Conservation (phyloP, 1,140 invertebrate genomes). For the Venustaconcha ellipsiformis region DNA sequence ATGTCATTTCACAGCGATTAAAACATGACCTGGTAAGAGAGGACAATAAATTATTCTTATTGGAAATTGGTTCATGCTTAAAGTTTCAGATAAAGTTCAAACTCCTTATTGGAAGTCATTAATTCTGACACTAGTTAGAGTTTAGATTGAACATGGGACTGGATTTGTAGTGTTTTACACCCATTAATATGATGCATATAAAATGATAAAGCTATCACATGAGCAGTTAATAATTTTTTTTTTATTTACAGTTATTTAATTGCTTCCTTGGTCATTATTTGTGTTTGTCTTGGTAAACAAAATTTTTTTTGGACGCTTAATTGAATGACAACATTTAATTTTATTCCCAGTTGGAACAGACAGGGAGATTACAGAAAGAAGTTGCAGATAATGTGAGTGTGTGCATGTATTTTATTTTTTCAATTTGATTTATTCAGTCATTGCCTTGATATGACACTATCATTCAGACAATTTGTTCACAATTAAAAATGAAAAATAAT, state of each 20-base stretch:
- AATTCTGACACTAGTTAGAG: no score
- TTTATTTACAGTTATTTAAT: no score
- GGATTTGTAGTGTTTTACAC: no score
- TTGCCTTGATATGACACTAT: background rate
- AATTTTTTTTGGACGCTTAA: no score
- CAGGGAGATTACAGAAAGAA: conserved; percentile 80
- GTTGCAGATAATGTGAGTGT: conserved; percentile 78
- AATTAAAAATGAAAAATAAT: conserved; percentile 70
- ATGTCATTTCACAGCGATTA: conserved; percentile 78
- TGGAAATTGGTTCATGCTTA: background rate
- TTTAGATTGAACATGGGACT: no score
- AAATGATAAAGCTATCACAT: no score
- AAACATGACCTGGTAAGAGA: conserved; percentile 79
- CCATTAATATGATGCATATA: no score
- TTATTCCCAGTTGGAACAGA: conserved; percentile 78
- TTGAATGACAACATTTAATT: conserved; percentile 10
- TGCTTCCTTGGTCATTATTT: no score
- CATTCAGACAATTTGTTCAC: conserved; percentile 72
- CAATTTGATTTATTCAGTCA: no score
- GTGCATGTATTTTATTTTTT: background rate
- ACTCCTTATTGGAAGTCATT: no score
- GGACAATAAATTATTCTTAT: background rate
- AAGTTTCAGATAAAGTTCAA: background rate
- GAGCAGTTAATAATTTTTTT: no score
- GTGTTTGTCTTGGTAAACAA: no score